Evolutionary conservation across 2,888 invertebrate species (phyloP), one percentile per base, ranked within the genome.

Genomic region (Cactoblastis cactorum): DNA sequence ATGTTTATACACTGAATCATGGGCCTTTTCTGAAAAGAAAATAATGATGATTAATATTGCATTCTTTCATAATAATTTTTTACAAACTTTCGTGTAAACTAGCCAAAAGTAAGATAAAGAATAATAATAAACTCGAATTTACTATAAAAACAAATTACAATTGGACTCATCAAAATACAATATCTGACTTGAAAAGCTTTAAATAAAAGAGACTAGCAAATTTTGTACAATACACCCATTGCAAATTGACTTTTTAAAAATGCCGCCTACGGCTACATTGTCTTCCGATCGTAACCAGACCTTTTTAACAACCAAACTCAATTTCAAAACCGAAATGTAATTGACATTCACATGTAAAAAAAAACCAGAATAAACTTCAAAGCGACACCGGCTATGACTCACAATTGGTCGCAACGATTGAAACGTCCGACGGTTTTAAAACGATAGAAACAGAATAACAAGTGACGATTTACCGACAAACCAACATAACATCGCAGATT

Each of bases 341-440:
- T 77, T 77, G 80, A 80, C 73, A 64, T 69, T 61, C 50, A 53
- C 53, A 52, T 53, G 48, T 32, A 67, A 71, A 74, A 69, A 69
- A 74, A 55, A 69, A 67, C 65, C 71, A 69, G 65, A 74, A 74
- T 67, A 64, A 54, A 67, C 69, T 66, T 78, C 80, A 82, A 83
- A 80, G 82, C 74, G 53, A 65, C 71, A 67, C 63, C 67, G 54
- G 55, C 60, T 63, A 69, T 83, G 86, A 85, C 70, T 85, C 85
- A 84, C 77, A 77, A 49, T 68, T 43, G 43, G 43, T 28, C 32
- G 11, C 37, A 43, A 77, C 77, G 75, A 77, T 73, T 78, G 69
- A 79, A 77, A 68, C 61, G 64, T 61, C 67, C 62, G 63, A 67
- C 66, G 65, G 71, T 75, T 81, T 71, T 72, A 80, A 79, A 79